Evolutionary conservation across 1,140 invertebrate genomes (phyloP).

Genomic region (Orussus abietinus): DNA sequence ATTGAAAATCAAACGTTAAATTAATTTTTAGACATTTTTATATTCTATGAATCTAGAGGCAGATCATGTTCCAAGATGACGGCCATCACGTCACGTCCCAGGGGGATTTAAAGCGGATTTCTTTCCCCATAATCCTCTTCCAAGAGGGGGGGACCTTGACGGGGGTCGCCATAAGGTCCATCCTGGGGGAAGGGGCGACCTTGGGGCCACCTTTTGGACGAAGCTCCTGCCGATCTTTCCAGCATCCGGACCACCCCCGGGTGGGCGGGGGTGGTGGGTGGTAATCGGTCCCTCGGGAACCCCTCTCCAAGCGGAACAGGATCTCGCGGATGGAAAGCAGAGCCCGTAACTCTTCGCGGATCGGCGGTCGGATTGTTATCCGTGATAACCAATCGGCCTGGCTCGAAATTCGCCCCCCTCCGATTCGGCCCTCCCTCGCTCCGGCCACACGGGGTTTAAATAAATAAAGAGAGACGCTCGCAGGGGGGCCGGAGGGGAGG

Average conservation of each 20-base stretch:
- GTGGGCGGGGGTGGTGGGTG: neutral
- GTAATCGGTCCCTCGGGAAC: slow-evolving; percentile 30
- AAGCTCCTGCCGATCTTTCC: no score
- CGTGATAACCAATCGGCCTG: no score
- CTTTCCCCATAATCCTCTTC: neutral
- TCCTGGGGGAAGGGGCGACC: no score
- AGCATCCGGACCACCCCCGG: slow-evolving; percentile 1
- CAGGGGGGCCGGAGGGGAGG: slow-evolving; percentile 1
- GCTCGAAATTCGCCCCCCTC: neutral
- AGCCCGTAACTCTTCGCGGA: no score
- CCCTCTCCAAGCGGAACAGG: slow-evolving; percentile 12
- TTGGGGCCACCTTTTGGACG: no score
- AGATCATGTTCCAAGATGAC: no score
- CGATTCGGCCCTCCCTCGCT: neutral
- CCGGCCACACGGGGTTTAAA: slow-evolving; percentile 30
- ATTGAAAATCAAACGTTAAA: no score
- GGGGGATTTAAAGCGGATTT: neutral
- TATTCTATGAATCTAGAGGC: no score
- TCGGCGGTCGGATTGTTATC: no score
- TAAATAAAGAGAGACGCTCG: slow-evolving; percentile 32
- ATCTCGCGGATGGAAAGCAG: slow-evolving; percentile 15
- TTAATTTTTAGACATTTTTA: no score
- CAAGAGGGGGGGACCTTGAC: no score
- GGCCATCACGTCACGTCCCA: neutral
- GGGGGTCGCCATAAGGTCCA: no score